These are phyloP conservation scores for Muschampia staudingeri DNA, from an alignment of 2,888 invertebrate genomes.

Conservation along the genomic window DNA sequence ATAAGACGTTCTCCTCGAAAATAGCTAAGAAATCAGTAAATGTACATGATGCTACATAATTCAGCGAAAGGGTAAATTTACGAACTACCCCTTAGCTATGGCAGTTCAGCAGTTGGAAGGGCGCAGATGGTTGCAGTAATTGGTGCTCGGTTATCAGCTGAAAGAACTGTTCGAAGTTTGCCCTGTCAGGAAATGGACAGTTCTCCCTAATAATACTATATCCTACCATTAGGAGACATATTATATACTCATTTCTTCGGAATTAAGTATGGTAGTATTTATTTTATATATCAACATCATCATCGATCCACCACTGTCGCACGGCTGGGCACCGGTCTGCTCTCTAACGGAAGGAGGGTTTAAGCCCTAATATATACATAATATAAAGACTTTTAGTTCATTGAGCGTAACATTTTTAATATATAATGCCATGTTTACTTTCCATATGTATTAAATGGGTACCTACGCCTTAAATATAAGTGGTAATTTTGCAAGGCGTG, in stretches of 20 bases:
- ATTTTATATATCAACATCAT: background rate
- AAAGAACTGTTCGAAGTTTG: slow-evolving; percentile 42
- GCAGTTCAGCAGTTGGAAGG: background rate
- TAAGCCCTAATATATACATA: too few relatives aligned
- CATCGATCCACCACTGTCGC: too few relatives aligned
- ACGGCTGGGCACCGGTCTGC: too few relatives aligned
- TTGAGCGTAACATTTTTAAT: too few relatives aligned
- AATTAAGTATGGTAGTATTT: background rate
- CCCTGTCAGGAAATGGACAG: background rate
- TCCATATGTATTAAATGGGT: too few relatives aligned
- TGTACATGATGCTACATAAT: background rate
- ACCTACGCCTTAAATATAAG: too few relatives aligned
- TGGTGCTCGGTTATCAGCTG: slow-evolving; percentile 34
- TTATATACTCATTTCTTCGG: background rate
- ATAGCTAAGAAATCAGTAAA: background rate
- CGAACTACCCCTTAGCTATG: background rate
- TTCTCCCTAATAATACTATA: background rate
- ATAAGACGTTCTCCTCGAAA: background rate
- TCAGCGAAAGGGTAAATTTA: background rate
- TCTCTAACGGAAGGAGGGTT: too few relatives aligned
- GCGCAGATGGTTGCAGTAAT: slow-evolving; percentile 34
- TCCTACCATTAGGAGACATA: background rate
- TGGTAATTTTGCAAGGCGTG: too few relatives aligned
- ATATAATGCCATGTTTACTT: too few relatives aligned
- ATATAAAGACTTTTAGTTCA: too few relatives aligned